Evolutionary conservation across 2,797 vertebrate genomes (phyloP), one percentile per base, ranked within the genome.

Genomic region (Bradypodion pumilum): DNA sequence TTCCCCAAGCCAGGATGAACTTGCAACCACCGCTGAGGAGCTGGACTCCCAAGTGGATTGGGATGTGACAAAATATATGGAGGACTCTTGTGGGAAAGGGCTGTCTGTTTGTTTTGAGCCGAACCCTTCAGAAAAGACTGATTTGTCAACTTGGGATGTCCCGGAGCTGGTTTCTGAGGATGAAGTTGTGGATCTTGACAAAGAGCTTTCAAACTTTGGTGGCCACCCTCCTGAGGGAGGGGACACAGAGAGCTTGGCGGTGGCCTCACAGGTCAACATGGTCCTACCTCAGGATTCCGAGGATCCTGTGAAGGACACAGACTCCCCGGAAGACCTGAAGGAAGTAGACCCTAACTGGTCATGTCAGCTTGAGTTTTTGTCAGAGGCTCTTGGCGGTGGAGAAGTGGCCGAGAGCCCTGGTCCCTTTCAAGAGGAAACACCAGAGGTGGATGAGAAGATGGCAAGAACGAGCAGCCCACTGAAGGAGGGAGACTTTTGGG

Each of bases 141-240:
- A 92, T 49, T 42, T 90, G 0, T 0, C 88, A 13, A 81, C 0
- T 73, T 92, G 89, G 88, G 87, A 56, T 49, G 62, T 81, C 89
- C 90, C 89, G 81, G 92, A 90, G 56, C 73, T 93, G 85, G 81
- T 85, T 76, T 93, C 90, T 46, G n/a, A 88, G 87, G 91, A 89
- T 2, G 75, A 93, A 89, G 52, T 63, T 44, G 0, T 85, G 40
- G 89, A 87, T 73, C 85, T 90, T 78, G 84, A 87, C 29, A 84
- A 87, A 82, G 90, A 90, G 75, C 83, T 68, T 1, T 7, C 40
- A n/a, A 70, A 91, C 74, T 63, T 59, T 40, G 87, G 87, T 81
- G 89, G 84, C 65, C 89, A 76, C 23, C 35, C 60, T 85, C 75
- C 2, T 7, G 68, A 16, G 15, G 35, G 42, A 2, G 82, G 42